phyloP scores from a whole-genome alignment of 2,113 vertebrate genomes.

The Corydoras sp. region DNA sequence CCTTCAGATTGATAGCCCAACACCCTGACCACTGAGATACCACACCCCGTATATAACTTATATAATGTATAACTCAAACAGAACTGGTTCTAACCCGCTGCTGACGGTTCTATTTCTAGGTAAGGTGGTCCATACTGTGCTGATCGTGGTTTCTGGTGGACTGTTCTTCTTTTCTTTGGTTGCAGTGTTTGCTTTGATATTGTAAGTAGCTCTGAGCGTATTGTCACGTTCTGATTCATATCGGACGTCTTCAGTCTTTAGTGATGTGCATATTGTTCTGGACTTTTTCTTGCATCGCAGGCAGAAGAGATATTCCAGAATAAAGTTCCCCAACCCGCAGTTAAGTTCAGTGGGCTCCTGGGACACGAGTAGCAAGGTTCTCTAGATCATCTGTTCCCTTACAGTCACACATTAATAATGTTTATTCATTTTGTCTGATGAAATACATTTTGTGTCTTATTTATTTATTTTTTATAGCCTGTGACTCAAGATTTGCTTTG shows the following conservation, averaged over 20 bases:
- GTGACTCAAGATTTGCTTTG: background rate
- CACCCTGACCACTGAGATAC: too few relatives aligned
- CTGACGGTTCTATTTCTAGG: background rate
- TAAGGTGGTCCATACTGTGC: background rate
- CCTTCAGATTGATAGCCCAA: too few relatives aligned
- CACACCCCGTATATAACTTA: too few relatives aligned
- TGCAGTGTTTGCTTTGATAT: background rate
- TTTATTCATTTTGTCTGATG: background rate
- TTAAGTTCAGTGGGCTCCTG: slow-evolving; percentile 23
- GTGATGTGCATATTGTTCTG: background rate
- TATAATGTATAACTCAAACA: too few relatives aligned
- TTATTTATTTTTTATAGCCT: background rate
- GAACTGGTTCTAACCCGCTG: too few relatives aligned
- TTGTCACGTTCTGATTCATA: background rate
- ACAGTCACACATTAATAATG: background rate
- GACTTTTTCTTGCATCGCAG: slow-evolving; percentile 1
- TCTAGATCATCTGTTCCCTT: background rate
- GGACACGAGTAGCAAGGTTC: slow-evolving; percentile 10
- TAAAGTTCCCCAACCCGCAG: slow-evolving; percentile 27
- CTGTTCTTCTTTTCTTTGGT: background rate
- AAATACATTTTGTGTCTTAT: background rate
- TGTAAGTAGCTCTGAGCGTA: background rate
- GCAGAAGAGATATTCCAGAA: background rate
- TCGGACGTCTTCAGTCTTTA: background rate
- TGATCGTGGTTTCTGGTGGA: background rate